Base-by-base conservation (phyloP, 2,888 invertebrate genomes). In the Microctonus brassicae region DNA sequence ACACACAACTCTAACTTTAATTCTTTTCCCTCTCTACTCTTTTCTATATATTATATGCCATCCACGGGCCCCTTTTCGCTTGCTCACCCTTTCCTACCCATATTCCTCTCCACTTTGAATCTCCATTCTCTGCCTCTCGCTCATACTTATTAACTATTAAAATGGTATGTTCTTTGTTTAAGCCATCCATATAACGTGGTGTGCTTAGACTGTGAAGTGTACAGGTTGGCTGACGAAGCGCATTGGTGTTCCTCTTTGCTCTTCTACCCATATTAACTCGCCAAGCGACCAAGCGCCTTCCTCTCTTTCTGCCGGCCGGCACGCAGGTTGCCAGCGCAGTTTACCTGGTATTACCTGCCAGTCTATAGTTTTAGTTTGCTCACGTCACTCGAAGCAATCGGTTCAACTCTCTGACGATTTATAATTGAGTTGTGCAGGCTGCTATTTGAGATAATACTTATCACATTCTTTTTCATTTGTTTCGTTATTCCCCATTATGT, bases 371-470 rank as follows among this genome's bases (percentile, higher is more conserved):
- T 87, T 82, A 87, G 87, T 87, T 87, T 83, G 83, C 86, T 87
- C 85, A 84, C 86, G 87, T 86, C 86, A 85, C 86, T 86, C 80
- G 81, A 84, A 86, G 83, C 86, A 86, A 86, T 83, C 87, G 87
- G 87, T 87, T 85, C 84, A 82, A 76, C 66, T 55, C 39, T 53
- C 3, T 7, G 24, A 22, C 62, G 34, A 9, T 9, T 7, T 7
- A 29, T 17, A n/a, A 47, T 63, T 24, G 63, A 11, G 47, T 26
- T n/a, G 34, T 7, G 17, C 17, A n/a, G 2, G 17, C 47, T 17
- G n/a, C n/a, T n/a, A n/a, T n/a, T n/a, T n/a, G 42, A 3, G 42
- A 6, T 11, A 6, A n/a, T 3, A 42, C 10, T 42, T 42, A 13
- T 11, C n/a, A 11, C 11, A 13, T n/a, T 42, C 17, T 7, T 22